Conservation (phyloP, 2,113 vertebrate genomes). For the Tringa solitaria region DNA sequence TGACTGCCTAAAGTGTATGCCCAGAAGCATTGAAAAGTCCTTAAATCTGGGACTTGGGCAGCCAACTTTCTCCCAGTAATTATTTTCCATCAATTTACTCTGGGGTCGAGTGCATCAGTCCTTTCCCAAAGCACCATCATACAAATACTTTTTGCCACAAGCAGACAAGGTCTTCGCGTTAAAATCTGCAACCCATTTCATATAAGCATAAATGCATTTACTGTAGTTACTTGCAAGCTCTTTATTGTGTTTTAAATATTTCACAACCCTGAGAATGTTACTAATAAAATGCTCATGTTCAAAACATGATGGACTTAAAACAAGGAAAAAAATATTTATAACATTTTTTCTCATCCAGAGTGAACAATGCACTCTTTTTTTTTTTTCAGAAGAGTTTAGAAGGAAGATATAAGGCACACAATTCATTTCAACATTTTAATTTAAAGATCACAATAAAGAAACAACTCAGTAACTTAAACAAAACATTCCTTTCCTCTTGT, state of each 20-base stretch:
- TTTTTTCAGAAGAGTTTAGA: neutral
- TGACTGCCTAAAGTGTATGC: neutral
- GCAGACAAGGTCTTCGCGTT: neutral
- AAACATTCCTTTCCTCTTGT: neutral
- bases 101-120: neutral
- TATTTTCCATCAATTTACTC: neutral
- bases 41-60: neutral
- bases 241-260: constrained; percentile 5
- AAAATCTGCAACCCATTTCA: neutral
- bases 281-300: neutral
- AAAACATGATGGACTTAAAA: neutral
- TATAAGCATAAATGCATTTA: neutral
- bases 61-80: neutral
- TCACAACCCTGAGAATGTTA: neutral
- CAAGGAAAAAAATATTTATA: neutral
- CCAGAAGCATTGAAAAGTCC: neutral
- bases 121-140: neutral
- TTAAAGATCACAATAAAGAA: constrained; percentile 25
- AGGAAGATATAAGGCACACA: neutral
- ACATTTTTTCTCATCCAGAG: neutral
- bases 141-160: neutral
- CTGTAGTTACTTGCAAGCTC: neutral
- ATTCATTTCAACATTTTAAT: neutral
- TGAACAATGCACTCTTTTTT: neutral
- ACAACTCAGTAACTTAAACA: neutral